Conservation (phyloP, 2,113 vertebrate genomes). For the Willisornis vidua region DNA sequence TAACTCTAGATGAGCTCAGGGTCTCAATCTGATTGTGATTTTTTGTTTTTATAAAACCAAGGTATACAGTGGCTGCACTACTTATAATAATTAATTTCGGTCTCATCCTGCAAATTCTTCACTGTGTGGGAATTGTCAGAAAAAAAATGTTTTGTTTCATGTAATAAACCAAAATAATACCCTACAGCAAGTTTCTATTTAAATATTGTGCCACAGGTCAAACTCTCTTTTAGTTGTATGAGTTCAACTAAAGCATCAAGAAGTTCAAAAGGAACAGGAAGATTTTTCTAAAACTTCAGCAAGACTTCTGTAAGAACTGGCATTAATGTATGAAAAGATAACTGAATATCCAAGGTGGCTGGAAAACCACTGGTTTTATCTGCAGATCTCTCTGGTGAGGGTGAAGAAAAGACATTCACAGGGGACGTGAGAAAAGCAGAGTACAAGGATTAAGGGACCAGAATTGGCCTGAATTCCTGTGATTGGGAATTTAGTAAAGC, state of each 20-base stretch:
- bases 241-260: neutral
- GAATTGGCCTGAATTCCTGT: neutral
- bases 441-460: neutral
- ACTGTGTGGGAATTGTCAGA: neutral
- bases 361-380: neutral
- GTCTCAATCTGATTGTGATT: neutral
- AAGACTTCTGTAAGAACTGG: neutral
- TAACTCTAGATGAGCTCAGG: neutral
- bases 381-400: neutral
- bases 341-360: neutral
- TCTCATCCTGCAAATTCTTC: neutral
- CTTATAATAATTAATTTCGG: neutral
- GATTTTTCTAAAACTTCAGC: neutral
- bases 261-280: neutral
- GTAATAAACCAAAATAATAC: neutral
- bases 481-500: neutral
- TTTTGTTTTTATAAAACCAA: neutral
- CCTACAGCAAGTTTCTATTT: neutral
- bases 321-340: neutral
- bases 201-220: neutral
- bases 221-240: neutral
- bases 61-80: neutral
- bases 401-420: neutral
- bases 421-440: neutral
- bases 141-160: neutral